These are phyloP conservation scores for Cristatella mucedo DNA, from an alignment of 2,888 invertebrate species.

Conservation along the genomic window DNA sequence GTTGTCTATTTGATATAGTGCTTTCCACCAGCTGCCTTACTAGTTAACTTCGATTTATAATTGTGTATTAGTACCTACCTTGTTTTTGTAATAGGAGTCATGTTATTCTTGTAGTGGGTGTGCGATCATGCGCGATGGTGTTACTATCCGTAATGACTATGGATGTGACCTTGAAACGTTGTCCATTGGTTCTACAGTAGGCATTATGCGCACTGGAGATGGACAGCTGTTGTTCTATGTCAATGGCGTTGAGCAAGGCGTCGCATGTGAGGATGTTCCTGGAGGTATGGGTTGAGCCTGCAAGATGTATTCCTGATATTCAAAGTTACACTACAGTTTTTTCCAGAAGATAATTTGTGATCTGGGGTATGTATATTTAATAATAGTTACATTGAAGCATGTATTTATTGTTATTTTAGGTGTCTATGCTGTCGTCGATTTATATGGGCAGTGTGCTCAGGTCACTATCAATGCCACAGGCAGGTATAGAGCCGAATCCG, in stretches of 20 bases:
- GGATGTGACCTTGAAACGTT: constrained; percentile 67
- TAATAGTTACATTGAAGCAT: constrained; percentile 34
- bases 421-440: constrained; percentile 81
- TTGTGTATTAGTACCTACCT: too few species aligned
- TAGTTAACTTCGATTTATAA: too few species aligned
- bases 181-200: constrained; percentile 59
- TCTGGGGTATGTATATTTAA: constrained; percentile 40
- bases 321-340: background rate
- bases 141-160: constrained; percentile 67
- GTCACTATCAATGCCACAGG: constrained; percentile 52
- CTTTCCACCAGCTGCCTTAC: too few species aligned
- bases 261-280: constrained; percentile 28
- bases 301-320: background rate
- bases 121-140: constrained; percentile 75
- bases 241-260: constrained; percentile 32
- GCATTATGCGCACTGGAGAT: constrained; percentile 72
- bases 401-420: constrained; percentile 38
- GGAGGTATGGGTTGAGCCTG: constrained; percentile 20
- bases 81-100: too few species aligned
- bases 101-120: constrained; percentile 50
- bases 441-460: constrained; percentile 86
- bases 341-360: background rate
- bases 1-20: too few species aligned
- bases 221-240: constrained; percentile 44
- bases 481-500: too few species aligned